A percentile compares a stretch with the other conserved stretches of the same genome.
phyloP scores from a whole-genome alignment of 2,113 vertebrate species.

The Macquaria ambigua region DNA sequence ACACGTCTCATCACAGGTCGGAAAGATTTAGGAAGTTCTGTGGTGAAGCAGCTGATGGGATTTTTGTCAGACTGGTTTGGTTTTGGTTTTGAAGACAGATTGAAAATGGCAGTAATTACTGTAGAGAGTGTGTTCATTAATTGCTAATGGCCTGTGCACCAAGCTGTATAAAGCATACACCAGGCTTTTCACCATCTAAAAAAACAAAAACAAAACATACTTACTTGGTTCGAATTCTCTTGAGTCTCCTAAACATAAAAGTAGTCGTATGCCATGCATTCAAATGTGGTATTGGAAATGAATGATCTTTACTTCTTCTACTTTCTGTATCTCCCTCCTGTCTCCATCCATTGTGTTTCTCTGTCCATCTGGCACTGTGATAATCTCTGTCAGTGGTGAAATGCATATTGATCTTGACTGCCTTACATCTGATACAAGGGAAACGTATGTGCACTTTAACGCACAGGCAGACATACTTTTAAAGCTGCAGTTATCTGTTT shows the following conservation, averaged over 20 bases:
- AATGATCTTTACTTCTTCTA: background rate
- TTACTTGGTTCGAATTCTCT: conserved; percentile 13
- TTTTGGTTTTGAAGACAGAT: conserved; percentile 7
- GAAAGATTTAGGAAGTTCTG: conserved; percentile 16
- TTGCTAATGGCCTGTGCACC: background rate
- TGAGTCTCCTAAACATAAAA: conserved; percentile 1
- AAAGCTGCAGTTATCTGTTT: conserved; percentile 1
- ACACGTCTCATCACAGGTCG: conserved; percentile 5
- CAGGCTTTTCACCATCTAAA: background rate
- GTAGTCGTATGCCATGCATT: background rate
- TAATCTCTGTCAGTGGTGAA: conserved; percentile 25
- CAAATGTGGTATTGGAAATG: conserved; percentile 2
- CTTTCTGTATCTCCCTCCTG: background rate
- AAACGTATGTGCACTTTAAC: no score
- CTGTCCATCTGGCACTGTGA: conserved; percentile 28
- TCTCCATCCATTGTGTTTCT: background rate
- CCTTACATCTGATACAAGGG: background rate
- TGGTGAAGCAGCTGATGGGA: conserved; percentile 20
- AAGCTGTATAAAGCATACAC: background rate
- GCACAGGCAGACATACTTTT: background rate
- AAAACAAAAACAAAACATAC: background rate
- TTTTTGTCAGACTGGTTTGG: conserved; percentile 9
- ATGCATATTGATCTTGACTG: background rate
- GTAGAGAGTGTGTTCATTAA: conserved; percentile 14
- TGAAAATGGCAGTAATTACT: conserved; percentile 50